Base-by-base conservation (phyloP, 2,797 vertebrate species). In the Lerista edwardsae region DNA sequence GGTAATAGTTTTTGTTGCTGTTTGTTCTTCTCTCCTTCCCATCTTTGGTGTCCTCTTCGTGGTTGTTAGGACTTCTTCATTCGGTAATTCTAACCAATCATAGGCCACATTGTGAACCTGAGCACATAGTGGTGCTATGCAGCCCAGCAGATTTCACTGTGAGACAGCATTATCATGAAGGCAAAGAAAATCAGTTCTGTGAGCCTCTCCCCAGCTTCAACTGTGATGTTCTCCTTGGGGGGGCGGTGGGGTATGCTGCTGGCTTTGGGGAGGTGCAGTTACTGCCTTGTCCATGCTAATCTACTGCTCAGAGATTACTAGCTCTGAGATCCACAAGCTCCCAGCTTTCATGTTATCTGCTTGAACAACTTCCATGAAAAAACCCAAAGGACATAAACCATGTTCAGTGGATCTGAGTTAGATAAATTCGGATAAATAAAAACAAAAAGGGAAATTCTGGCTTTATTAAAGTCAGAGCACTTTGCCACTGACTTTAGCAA, bases 401-500 rank as follows among this genome's bases (percentile, higher is more conserved):
- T 29, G 65, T 72, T 36, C 25, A 41, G 23, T 72, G 36, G 69
- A 10, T 72, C 69, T 72, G 69, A n/a, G 55, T 77, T 62, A 62
- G n/a, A 64, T 55, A 77, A 44, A 71, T 72, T 36, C 65, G 55
- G 55, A 64, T 82, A 57, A 86, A 75, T 75, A 67, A 55, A 73
- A 55, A 41, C 44, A 79, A 39, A 39, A 17, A 29, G 65, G 39
- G 23, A 34, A 34, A 76, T 64, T 39, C 64, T 62, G 67, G 73
- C 55, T 64, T 86, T 44, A 67, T 85, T 85, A 41, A 80, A 57
- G 74, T 41, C 31, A 62, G 34, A 82, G 67, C 31, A 36, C 19
- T 72, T 77, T 82, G 57, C 57, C 55, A 62, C 51, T 71, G 73
- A 76, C 75, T 84, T 36, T 10, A 77, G 31, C 57, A n/a, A 84